Percentiles rank a stretch among this genome's conserved stretches.
Conservation (phyloP, 2,888 invertebrate genomes). For the Leptothorax acervorum region DNA sequence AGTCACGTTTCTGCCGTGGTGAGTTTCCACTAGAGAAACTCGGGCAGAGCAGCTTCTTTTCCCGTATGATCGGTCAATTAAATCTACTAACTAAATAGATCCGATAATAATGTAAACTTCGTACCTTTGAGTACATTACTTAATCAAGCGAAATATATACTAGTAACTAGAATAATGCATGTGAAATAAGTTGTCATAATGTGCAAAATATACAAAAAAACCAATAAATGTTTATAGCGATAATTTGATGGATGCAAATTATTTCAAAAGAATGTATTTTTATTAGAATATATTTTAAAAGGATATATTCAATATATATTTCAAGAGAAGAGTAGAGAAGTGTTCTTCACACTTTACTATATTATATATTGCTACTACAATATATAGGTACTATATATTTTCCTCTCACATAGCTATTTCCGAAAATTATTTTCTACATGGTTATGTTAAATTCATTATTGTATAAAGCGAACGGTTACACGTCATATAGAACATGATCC, state of each 20-base stretch:
- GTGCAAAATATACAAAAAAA: not conserved
- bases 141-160: not conserved
- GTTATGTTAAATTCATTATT: not conserved
- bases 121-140: not conserved
- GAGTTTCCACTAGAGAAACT: constrained; percentile 16
- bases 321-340: not conserved
- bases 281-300: too few species aligned
- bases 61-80: not conserved
- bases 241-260: not conserved
- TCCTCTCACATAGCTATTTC: not conserved
- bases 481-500: not conserved
- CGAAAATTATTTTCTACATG: not conserved
- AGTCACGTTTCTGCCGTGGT: not conserved
- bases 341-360: not conserved
- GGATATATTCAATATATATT: not conserved
- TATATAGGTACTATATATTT: not conserved
- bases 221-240: not conserved
- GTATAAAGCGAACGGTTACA: not conserved
- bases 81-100: constrained; percentile 3
- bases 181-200: not conserved
- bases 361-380: too few species aligned
- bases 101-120: not conserved
- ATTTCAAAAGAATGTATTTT: not conserved
- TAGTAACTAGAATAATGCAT: not conserved
- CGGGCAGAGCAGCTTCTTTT: not conserved